phyloP scores from a whole-genome alignment of 2,888 invertebrate species.

The Drosophila borborema region DNA sequence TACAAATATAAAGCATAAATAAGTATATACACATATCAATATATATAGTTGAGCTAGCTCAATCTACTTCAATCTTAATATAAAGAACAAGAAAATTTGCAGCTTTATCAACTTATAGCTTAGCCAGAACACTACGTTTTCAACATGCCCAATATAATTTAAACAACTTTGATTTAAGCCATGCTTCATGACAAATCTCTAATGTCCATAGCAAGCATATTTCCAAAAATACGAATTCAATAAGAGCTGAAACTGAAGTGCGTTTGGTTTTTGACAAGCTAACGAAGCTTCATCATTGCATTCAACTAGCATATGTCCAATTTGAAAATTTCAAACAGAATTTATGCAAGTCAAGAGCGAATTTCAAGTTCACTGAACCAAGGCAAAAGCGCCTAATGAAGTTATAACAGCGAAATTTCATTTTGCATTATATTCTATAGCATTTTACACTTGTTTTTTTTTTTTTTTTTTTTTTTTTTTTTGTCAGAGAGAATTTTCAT shows the following conservation, averaged over 20 bases:
- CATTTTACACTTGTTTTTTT: conserved; percentile 10
- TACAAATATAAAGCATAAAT: no score
- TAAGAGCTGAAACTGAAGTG: conserved; percentile 22
- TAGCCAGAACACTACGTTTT: no score
- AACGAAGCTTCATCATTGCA: conserved; percentile 16
- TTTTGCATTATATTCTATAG: conserved; percentile 67
- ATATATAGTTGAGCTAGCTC: neutral
- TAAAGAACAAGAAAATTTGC: neutral
- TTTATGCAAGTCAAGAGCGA: neutral
- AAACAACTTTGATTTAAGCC: neutral
- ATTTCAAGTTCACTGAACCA: conserved; percentile 29
- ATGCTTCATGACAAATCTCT: neutral
- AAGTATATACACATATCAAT: neutral
- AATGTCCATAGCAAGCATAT: neutral
- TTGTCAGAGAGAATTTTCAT: conserved; percentile 16
- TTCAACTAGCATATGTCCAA: conserved; percentile 33
- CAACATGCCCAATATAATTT: neutral
- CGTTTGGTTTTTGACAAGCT: conserved; percentile 28
- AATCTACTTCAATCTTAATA: neutral
- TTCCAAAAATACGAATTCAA: conserved; percentile 14
- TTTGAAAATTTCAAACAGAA: neutral
- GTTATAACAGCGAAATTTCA: conserved; percentile 43
- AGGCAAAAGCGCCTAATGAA: conserved; percentile 42
- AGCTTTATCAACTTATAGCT: no score
- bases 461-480: conserved; percentile 1